A percentile compares a stretch with the other conserved stretches of the same genome.
phyloP scores from a whole-genome alignment of 2,888 invertebrate species.

The Tipula confusa region DNA sequence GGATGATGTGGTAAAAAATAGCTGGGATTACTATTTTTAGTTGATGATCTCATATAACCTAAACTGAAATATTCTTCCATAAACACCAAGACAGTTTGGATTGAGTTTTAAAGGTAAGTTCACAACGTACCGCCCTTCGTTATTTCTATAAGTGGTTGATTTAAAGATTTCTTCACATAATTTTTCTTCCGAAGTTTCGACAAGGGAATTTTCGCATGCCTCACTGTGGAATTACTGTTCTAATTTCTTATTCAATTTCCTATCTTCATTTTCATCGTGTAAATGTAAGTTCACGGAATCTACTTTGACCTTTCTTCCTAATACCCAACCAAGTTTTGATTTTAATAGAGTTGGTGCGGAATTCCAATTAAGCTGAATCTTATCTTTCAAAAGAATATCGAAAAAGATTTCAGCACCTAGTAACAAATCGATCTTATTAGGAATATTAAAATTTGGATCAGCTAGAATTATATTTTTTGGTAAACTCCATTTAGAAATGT shows the following conservation, averaged over 20 bases:
- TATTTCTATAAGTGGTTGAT: too few relatives aligned
- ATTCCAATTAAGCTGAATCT: neutral
- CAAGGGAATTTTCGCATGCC: neutral
- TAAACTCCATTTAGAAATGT: neutral
- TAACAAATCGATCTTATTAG: neutral
- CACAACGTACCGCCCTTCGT: too few relatives aligned
- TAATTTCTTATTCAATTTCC: neutral
- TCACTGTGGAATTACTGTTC: neutral
- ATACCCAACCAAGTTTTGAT: neutral
- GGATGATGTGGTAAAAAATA: too few relatives aligned
- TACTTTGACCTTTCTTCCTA: neutral
- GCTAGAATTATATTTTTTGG: neutral
- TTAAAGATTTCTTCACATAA: too few relatives aligned
- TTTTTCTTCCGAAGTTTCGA: neutral
- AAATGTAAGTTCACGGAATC: neutral
- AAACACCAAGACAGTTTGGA: too few relatives aligned
- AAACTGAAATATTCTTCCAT: too few relatives aligned
- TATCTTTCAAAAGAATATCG: neutral
- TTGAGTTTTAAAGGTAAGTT: too few relatives aligned
- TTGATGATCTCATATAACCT: too few relatives aligned
- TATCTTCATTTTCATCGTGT: neutral
- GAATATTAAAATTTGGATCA: neutral
- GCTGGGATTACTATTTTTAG: too few relatives aligned
- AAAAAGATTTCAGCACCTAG: too few relatives aligned
- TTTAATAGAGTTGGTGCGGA: neutral